Percentiles rank a stretch among this genome's conserved stretches.
Conservation (phyloP, 1,140 invertebrate species). For the Drosophila burlai region DNA sequence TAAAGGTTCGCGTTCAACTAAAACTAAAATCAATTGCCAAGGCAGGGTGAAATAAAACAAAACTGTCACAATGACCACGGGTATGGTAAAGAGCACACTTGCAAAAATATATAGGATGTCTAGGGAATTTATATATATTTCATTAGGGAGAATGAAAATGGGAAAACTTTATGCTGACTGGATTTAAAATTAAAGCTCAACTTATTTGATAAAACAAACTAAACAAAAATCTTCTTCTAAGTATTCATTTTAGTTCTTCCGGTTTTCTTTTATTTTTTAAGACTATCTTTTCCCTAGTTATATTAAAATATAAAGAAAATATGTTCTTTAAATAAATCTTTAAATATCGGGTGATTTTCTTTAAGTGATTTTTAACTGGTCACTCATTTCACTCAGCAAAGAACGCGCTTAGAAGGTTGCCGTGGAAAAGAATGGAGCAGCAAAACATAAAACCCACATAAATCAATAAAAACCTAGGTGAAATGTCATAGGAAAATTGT, state of each 20-base stretch:
- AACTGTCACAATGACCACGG: conserved; percentile 49
- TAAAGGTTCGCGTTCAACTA: conserved; percentile 54
- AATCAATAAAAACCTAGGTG: conserved; percentile 28
- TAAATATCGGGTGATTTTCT: background rate
- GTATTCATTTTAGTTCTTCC: background rate
- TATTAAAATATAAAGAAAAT: background rate
- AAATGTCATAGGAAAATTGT: conserved; percentile 24
- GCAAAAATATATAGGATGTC: background rate
- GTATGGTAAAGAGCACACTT: conserved; percentile 7
- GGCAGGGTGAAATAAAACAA: conserved; percentile 22
- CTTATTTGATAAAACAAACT: background rate
- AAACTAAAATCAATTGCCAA: conserved; percentile 74
- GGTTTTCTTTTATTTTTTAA: background rate
- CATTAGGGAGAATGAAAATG: too few species aligned
- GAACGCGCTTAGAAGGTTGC: conserved; percentile 28
- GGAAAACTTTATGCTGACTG: background rate
- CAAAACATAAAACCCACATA: conserved; percentile 48
- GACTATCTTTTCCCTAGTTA: background rate
- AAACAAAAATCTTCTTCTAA: background rate
- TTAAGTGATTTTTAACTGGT: conserved; percentile 1
- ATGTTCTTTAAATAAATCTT: background rate
- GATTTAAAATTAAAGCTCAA: background rate
- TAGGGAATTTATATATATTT: background rate
- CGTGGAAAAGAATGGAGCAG: conserved; percentile 16
- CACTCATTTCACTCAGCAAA: conserved; percentile 2